Base-by-base conservation (phyloP, 2,113 vertebrate species). In the Sigmodon hispidus region DNA sequence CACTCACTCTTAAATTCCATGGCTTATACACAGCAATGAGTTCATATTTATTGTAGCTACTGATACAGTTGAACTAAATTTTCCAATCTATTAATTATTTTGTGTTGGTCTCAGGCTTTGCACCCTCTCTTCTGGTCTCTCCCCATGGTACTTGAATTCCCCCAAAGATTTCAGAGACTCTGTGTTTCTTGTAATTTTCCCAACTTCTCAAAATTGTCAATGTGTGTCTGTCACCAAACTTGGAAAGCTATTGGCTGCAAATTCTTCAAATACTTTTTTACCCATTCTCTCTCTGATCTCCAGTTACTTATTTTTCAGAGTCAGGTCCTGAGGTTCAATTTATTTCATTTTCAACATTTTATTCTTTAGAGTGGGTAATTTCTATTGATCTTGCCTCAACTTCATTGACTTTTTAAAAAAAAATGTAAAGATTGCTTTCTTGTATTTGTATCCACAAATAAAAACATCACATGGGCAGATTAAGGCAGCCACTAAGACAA, bases 321-420 rank as follows among this genome's bases (percentile, higher is more conserved):
- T 55, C 8, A 31, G 67, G 16, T 15, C 52, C 50, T 4, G 1
- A 57, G 24, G 26, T 2, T 13, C 59, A n/a, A 1, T 48, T 75
- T 1, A 59, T 67, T 89, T 91, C 3, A 22, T 85, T 86, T 91
- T 43, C 7, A 45, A 15, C 36, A 17, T 48, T 87, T 80, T 86
- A 75, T 86, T 90, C 75, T 90, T 93, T 57, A 83, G 24, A 77
- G 55, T 36, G 34, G 59, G 55, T 87, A 24, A 70, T 90, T 81
- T 92, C 45, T 65, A 43, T 43, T 93, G 52, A 57, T 83, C 31
- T 83, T 9, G 52, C 84, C 76, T 87, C n/a, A 57, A 59, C 43
- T 55, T 93, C 34, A 72, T 12, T 87, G n/a, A 50, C 69, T 86
- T 79, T 50, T 73, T n/a, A 40, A 61, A 83, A 61, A 61, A 40